Evolutionary conservation across 2,888 invertebrate genomes (phyloP).

Genomic region (Eristalis tenax): DNA sequence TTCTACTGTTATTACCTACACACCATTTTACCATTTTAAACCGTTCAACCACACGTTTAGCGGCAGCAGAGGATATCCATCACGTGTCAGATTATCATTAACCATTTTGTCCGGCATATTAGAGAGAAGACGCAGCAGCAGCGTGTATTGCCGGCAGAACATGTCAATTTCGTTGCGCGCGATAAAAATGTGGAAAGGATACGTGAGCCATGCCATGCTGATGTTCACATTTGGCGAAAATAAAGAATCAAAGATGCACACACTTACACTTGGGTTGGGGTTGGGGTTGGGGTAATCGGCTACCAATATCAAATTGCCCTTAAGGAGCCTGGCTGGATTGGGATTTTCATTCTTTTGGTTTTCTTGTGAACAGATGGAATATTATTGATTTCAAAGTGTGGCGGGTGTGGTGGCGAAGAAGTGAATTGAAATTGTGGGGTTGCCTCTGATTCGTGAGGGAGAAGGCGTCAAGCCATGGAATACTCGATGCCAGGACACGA

Average conservation of each 20-base stretch:
- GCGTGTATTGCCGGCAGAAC: slow-evolving; percentile 21
- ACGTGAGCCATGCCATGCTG: slow-evolving; percentile 35
- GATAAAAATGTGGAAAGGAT: slow-evolving; percentile 59
- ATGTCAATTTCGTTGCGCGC: slow-evolving; percentile 63
- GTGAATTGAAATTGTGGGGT: slow-evolving; percentile 25
- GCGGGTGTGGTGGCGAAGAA: neutral
- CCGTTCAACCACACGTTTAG: slow-evolving; percentile 16
- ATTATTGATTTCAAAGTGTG: slow-evolving; percentile 31
- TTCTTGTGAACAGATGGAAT: slow-evolving; percentile 9
- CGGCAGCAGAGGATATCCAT: slow-evolving; percentile 59
- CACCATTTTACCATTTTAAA: slow-evolving; percentile 17
- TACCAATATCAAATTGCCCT: slow-evolving; percentile 63
- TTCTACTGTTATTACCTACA: slow-evolving; percentile 45
- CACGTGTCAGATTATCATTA: slow-evolving; percentile 75
- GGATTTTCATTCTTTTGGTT: slow-evolving; percentile 22
- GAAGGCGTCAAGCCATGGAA: neutral
- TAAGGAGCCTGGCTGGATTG: slow-evolving; percentile 5
- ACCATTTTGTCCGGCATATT: slow-evolving; percentile 74
- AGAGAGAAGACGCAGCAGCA: slow-evolving; percentile 11
- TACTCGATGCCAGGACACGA: too few species aligned
- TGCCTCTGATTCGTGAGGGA: neutral
- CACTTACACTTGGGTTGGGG: slow-evolving; percentile 3
- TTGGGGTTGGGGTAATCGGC: slow-evolving; percentile 56
- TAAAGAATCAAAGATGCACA: too few species aligned
- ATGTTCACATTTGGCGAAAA: slow-evolving; percentile 39